These are phyloP conservation scores for Gallinago undulata DNA, from an alignment of 2,113 vertebrate species.

Conservation along the genomic window DNA sequence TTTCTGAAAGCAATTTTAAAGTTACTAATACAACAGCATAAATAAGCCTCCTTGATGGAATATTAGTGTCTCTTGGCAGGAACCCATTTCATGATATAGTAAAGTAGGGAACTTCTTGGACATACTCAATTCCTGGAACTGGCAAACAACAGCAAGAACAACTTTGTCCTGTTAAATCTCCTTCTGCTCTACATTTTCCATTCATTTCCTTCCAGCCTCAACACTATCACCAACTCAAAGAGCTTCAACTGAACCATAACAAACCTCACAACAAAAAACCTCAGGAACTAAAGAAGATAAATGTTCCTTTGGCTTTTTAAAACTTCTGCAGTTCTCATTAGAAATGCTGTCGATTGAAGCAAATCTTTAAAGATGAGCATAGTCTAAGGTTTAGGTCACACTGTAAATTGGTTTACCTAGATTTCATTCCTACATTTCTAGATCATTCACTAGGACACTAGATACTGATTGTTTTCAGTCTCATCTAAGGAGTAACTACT, in stretches of 20 bases:
- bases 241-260: neutral
- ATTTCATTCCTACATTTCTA: neutral
- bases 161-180: neutral
- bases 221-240: neutral
- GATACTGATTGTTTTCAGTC: neutral
- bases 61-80: neutral
- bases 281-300: neutral
- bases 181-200: neutral
- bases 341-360: neutral
- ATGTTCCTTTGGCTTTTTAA: neutral
- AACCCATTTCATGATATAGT: neutral
- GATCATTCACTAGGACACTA: neutral
- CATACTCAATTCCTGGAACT: neutral
- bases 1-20: neutral
- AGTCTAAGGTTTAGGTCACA: neutral
- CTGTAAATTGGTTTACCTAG: neutral
- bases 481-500: neutral
- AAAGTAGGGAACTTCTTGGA: neutral
- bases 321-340: neutral
- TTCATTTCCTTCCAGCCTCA: neutral
- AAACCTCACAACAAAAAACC: neutral
- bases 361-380: neutral
- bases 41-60: neutral
- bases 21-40: neutral
- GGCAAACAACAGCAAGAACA: neutral